A percentile compares a stretch with the other conserved stretches of the same genome.
These are phyloP conservation scores for Adelges cooleyi DNA, from an alignment of 1,140 invertebrate species.

Conservation along the genomic window DNA sequence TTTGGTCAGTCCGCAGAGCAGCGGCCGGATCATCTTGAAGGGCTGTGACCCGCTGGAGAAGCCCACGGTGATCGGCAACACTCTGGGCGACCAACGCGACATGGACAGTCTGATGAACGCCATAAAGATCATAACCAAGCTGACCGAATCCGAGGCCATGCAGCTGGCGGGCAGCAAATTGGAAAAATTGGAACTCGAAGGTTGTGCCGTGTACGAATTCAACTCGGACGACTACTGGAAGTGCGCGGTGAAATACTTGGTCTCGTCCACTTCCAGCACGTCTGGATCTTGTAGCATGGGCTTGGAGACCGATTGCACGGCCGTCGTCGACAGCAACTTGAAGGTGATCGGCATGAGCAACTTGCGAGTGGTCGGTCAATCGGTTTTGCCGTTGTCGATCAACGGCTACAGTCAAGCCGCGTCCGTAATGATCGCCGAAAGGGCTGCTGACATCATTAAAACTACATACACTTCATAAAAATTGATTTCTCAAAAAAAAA, in stretches of 20 bases:
- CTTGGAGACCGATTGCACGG: conserved; percentile 44
- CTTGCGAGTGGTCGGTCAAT: conserved; percentile 57
- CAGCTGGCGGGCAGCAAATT: conserved; percentile 46
- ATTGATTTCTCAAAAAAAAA: too few relatives aligned
- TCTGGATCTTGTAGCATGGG: conserved; percentile 47
- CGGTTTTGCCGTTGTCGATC: conserved; percentile 48
- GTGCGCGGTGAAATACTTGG: conserved; percentile 39
- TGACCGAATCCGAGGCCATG: conserved; percentile 53
- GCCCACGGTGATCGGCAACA: conserved; percentile 71
- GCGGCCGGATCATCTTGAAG: conserved; percentile 52
- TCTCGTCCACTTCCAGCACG: conserved; percentile 67
- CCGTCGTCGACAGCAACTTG: conserved; percentile 49
- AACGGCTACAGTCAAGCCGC: conserved; percentile 53
- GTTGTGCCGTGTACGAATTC: conserved; percentile 39
- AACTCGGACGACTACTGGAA: conserved; percentile 54
- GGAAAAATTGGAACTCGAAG: conserved; percentile 38
- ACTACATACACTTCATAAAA: conserved; percentile 32
- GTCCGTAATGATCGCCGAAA: conserved; percentile 57
- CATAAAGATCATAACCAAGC: conserved; percentile 49
- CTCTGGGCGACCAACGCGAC: conserved; percentile 56
- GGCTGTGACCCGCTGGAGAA: conserved; percentile 52
- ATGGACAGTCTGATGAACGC: conserved; percentile 60
- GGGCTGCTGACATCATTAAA: conserved; percentile 51
- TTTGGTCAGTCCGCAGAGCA: conserved; percentile 46
- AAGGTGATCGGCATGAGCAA: conserved; percentile 47